Base-by-base conservation (phyloP, 2,113 vertebrate genomes). In the Salvelinus sp. region DNA sequence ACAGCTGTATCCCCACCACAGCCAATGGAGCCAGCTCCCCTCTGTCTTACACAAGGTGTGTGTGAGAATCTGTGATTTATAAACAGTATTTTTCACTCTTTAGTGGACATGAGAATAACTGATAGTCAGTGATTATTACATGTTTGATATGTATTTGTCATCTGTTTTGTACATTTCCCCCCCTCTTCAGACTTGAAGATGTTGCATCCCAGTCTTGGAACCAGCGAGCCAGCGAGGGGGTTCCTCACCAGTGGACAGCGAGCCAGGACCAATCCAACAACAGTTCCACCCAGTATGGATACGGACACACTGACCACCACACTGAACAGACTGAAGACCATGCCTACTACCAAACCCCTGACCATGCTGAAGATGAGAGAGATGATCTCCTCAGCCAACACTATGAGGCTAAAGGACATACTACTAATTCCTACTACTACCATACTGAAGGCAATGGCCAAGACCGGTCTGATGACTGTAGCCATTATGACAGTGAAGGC, bases 281-380 rank as follows among this genome's bases (percentile, higher is more conserved):
- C 60, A 88, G 38, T 79, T 18, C 83, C 47, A 87, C 78, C 81
- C 47, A 87, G 50, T 14, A 54, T 18, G 50, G 50, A 54, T 18
- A 18, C 16, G 50, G 87, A 69, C 90, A 91, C 82, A 91, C 87
- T 81, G 90, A 91, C 80, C 90, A 90, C 72, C 87, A 88, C 69
- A 86, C 86, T n/a, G 88, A 91, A 82, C 38, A 44, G 9, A 90
- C 87, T 73, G 91, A 89, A 84, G 83, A 77, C 82, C 88, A 82
- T 65, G 70, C 66, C 12, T 16, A 28, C 22, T 10, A 25, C 72
- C 23, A 87, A 85, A 77, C 38, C 70, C 47, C 33, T 20, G 72
- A 50, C n/a, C 65, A 76, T 58, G 50, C 79, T 33, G 75, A 66
- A 25, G 60, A 10, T 5, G 3, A 5, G 60, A 63, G 60, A 63